Evolutionary conservation across 2,888 invertebrate genomes (phyloP).

Genomic region (Hypomecis punctinalis): DNA sequence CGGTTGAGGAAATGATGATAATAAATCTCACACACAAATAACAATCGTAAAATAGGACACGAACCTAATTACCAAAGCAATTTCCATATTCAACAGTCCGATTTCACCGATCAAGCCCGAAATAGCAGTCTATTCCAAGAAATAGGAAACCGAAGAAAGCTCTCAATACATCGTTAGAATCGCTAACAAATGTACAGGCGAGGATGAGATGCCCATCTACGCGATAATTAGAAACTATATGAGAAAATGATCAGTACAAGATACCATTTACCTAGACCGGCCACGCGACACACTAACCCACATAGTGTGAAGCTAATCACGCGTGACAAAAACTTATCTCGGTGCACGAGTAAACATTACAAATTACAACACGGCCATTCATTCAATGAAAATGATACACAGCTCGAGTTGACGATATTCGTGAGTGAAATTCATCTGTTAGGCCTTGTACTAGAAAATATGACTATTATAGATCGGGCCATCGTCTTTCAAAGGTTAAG

Average conservation of each 20-base stretch:
- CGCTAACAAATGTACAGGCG: background rate
- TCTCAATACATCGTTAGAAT: conserved; percentile 17
- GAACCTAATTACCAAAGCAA: conserved; percentile 22
- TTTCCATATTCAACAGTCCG: conserved; percentile 10
- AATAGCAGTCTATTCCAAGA: conserved; percentile 25
- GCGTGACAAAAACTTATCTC: conserved; percentile 66
- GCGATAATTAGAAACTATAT: conserved; percentile 19
- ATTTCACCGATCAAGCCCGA: conserved; percentile 10
- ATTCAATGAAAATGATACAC: conserved; percentile 38
- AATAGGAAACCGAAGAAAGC: conserved; percentile 18
- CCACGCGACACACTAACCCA: conserved; percentile 68
- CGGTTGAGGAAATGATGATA: too few relatives aligned
- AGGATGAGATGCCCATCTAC: conserved; percentile 4
- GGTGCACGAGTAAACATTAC: conserved; percentile 58
- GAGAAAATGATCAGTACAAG: conserved; percentile 14
- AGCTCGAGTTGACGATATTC: conserved; percentile 5
- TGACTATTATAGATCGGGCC: conserved; percentile 17
- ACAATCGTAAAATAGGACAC: background rate
- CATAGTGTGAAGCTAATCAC: conserved; percentile 67
- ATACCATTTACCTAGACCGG: conserved; percentile 39
- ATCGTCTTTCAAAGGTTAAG: conserved; percentile 7
- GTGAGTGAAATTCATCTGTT: conserved; percentile 18
- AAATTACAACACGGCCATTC: conserved; percentile 40
- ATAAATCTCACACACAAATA: background rate
- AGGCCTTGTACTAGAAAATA: conserved; percentile 30